Evolutionary conservation across 1,140 invertebrate species (phyloP).

Genomic region (Platorchestia sp.): DNA sequence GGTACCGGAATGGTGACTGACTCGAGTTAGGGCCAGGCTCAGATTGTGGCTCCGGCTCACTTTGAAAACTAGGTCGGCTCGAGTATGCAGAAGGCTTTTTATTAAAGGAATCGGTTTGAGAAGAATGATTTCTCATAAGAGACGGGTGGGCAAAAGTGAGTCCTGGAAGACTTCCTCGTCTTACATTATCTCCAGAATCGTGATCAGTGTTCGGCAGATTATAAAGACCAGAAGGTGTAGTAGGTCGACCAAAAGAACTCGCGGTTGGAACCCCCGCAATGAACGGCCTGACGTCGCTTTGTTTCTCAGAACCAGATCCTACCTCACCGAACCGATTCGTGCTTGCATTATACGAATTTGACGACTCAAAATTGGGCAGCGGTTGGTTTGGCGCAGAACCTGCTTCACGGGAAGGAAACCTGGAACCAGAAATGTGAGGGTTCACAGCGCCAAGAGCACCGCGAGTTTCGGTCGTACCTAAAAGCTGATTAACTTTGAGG

Average conservation of each 20-base stretch:
- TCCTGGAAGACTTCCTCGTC: background rate
- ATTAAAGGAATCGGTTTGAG: background rate
- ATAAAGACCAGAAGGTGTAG: slow-evolving; percentile 12
- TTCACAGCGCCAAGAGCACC: background rate
- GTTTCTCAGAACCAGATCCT: background rate
- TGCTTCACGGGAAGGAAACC: background rate
- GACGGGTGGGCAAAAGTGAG: slow-evolving; percentile 4
- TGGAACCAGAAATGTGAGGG: background rate
- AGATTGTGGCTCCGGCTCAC: background rate
- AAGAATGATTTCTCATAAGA: background rate
- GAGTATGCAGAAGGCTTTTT: background rate
- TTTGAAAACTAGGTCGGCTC: background rate
- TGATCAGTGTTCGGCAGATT: background rate
- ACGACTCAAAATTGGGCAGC: background rate
- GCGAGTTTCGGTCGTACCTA: slow-evolving; percentile 57
- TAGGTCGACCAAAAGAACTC: background rate
- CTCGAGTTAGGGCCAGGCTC: background rate
- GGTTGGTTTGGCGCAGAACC: background rate
- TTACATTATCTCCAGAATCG: background rate
- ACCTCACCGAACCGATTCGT: background rate
- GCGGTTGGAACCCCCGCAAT: background rate
- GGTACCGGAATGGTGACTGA: background rate
- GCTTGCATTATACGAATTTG: background rate
- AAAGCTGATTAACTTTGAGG: slow-evolving; percentile 65
- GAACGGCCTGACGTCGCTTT: background rate